Percentiles rank a stretch among this genome's conserved stretches.
phyloP scores from a whole-genome alignment of 2,888 invertebrate species.

The Drosophila aldrichi region DNA sequence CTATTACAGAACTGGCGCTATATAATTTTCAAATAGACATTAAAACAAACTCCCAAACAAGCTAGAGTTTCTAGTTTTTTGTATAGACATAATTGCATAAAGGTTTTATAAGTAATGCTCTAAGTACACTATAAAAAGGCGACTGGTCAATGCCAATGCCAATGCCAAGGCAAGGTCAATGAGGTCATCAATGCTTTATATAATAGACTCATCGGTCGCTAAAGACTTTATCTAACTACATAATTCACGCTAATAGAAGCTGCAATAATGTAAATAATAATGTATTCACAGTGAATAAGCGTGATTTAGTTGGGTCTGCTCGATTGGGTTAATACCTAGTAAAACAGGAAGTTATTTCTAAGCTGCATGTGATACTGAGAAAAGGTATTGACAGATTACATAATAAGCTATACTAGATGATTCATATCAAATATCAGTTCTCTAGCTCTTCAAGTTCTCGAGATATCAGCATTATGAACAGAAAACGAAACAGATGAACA shows the following conservation, averaged over 20 bases:
- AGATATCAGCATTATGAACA: not conserved
- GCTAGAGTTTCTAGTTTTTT: slow-evolving; percentile 17
- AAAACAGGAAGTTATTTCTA: too few species aligned
- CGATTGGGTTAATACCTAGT: not conserved
- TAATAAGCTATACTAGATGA: not conserved
- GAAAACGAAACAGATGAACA: too few species aligned
- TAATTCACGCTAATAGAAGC: slow-evolving; percentile 39
- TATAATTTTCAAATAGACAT: slow-evolving; percentile 59
- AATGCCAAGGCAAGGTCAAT: slow-evolving; percentile 56
- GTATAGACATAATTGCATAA: not conserved
- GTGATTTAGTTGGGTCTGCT: not conserved
- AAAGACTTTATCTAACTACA: slow-evolving; percentile 51
- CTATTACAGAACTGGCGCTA: slow-evolving; percentile 58
- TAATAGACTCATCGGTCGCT: slow-evolving; percentile 41
- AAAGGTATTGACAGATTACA: not conserved
- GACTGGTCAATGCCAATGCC: slow-evolving; percentile 54
- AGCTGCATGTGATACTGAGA: too few species aligned
- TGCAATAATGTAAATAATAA: slow-evolving; percentile 26
- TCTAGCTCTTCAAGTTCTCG: not conserved
- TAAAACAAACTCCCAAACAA: slow-evolving; percentile 53
- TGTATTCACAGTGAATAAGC: slow-evolving; percentile 30
- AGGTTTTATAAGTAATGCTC: slow-evolving; percentile 34
- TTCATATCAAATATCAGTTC: not conserved
- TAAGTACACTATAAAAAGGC: slow-evolving; percentile 50
- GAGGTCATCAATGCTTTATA: slow-evolving; percentile 46